These are phyloP conservation scores for Tinamus major DNA, from an alignment of 2,797 vertebrate species.

Conservation along the genomic window DNA sequence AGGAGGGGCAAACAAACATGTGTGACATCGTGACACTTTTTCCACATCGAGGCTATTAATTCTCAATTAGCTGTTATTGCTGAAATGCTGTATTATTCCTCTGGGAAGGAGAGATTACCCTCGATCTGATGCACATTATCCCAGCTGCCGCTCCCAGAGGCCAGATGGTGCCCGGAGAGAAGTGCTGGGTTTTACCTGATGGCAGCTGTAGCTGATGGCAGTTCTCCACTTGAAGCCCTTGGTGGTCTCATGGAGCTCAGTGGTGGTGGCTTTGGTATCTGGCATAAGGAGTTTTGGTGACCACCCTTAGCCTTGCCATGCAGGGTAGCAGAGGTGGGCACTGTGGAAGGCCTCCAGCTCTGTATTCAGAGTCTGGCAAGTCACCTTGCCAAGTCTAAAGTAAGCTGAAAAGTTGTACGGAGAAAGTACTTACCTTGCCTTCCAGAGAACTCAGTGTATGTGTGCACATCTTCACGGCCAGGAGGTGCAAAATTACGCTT, in stretches of 20 bases:
- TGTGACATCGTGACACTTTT: background rate
- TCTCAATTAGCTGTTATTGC: background rate
- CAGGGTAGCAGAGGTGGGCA: background rate
- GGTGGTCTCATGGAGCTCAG: background rate
- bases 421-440: background rate
- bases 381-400: background rate
- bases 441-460: background rate
- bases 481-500: background rate
- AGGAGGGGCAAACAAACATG: accelerated
- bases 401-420: background rate
- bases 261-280: background rate
- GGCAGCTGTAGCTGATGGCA: background rate
- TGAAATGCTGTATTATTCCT: constrained; percentile 15
- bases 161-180: background rate
- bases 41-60: background rate
- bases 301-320: no score
- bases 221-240: background rate
- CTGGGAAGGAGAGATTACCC: background rate
- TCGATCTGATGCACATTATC: background rate
- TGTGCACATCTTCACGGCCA: accelerated
- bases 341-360: background rate
- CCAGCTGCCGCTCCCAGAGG: background rate
- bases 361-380: background rate
- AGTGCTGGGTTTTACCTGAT: background rate
- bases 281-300: background rate